Conservation (phyloP, 2,113 vertebrate species). For the Falcunculus frontatus region DNA sequence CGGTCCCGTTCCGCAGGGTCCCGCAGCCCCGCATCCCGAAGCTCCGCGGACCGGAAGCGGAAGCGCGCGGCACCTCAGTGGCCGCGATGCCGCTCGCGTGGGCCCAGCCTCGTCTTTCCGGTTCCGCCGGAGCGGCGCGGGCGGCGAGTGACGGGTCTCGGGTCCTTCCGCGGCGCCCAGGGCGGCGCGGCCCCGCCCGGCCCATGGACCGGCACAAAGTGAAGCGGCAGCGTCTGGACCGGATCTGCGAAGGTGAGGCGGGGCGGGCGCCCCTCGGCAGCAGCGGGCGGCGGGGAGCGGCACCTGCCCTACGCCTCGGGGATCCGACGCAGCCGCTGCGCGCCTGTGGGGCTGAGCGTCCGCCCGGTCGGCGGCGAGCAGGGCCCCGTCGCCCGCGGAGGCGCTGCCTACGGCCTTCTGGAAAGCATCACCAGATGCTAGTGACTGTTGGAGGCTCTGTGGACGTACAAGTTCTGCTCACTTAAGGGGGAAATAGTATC, state of each 20-base stretch:
- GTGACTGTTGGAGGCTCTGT: fast-evolving
- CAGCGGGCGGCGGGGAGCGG: too few species aligned
- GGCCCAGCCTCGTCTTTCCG: not conserved
- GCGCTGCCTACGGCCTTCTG: not conserved
- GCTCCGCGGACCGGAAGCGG: not conserved
- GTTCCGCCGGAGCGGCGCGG: constrained; percentile 5
- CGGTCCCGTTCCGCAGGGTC: too few species aligned
- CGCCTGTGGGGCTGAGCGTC: not conserved
- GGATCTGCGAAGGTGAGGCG: constrained; percentile 70
- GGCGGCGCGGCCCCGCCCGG: constrained; percentile 60
- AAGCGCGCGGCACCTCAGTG: not conserved
- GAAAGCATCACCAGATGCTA: not conserved
- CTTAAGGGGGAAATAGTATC: not conserved
- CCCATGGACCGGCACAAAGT: constrained; percentile 92
- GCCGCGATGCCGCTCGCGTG: not conserved
- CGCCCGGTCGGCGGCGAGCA: not conserved
- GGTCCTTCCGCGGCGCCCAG: not conserved
- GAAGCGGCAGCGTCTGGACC: constrained; percentile 87
- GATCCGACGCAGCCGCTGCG: not conserved
- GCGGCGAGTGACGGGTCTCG: not conserved
- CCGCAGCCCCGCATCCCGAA: fast-evolving
- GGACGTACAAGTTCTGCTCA: fast-evolving
- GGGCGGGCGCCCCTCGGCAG: not conserved
- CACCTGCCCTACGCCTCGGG: not conserved
- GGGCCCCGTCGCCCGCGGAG: not conserved